Percentiles rank a stretch among this genome's conserved stretches.
Conservation (phyloP, 1,140 invertebrate genomes). For the Coenobita brevimanus region DNA sequence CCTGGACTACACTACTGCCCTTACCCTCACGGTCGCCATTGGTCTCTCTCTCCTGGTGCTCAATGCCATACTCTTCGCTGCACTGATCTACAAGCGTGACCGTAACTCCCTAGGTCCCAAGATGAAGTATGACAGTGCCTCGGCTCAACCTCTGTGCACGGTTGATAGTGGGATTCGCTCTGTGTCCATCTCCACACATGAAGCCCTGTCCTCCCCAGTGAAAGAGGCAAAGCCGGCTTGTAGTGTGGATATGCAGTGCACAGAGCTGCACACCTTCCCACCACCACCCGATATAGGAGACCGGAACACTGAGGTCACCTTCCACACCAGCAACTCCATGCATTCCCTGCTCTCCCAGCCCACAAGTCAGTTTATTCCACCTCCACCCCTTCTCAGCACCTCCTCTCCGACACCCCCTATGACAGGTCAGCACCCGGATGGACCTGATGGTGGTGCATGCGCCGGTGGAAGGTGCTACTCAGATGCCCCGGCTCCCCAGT, state of each 20-base stretch:
- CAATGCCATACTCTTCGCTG: slow-evolving; percentile 94
- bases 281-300: slow-evolving; percentile 68
- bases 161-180: slow-evolving; percentile 66
- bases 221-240: slow-evolving; percentile 61
- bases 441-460: slow-evolving; percentile 37
- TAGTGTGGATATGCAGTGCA: slow-evolving; percentile 67
- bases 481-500: slow-evolving; percentile 27
- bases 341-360: slow-evolving; percentile 54
- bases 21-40: slow-evolving; percentile 93
- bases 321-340: slow-evolving; percentile 59
- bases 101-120: slow-evolving; percentile 70
- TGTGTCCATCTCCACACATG: slow-evolving; percentile 63
- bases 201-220: slow-evolving; percentile 58
- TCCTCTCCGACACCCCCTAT: slow-evolving; percentile 51
- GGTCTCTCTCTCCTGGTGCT: slow-evolving; percentile 91
- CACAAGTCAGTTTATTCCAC: slow-evolving; percentile 67
- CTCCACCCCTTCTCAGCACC: slow-evolving; percentile 61
- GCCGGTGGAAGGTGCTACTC: slow-evolving; percentile 20
- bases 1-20: slow-evolving; percentile 84
- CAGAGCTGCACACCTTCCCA: slow-evolving; percentile 67
- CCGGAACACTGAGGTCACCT: slow-evolving; percentile 68
- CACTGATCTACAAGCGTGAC: slow-evolving; percentile 90
- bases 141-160: slow-evolving; percentile 66
- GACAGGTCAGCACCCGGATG: slow-evolving; percentile 20
- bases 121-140: slow-evolving; percentile 68